Conservation (phyloP, 2,797 vertebrate species). For the Onychomys arenicola region DNA sequence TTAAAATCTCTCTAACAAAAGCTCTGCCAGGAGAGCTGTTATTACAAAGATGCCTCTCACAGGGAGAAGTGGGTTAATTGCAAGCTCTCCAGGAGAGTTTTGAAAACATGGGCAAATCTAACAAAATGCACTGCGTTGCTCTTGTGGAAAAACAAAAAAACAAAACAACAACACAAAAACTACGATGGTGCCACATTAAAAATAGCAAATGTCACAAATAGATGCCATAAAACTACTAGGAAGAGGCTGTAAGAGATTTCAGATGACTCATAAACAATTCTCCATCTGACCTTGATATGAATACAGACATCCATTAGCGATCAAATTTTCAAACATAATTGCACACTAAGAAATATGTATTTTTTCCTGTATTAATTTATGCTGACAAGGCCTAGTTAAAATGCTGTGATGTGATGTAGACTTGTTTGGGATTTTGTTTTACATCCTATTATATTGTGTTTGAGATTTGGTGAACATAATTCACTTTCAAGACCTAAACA, state of each 20-base stretch:
- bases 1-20: slow-evolving; percentile 89
- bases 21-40: slow-evolving; percentile 88
- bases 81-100: slow-evolving; percentile 88
- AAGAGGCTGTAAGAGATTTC: slow-evolving; percentile 87
- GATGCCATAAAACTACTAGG: slow-evolving; percentile 81
- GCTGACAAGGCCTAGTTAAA: slow-evolving; percentile 85
- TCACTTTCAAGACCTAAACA: slow-evolving; percentile 69
- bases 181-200: slow-evolving; percentile 83
- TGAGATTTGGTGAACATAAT: slow-evolving; percentile 78
- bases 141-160: slow-evolving; percentile 71
- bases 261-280: slow-evolving; percentile 88
- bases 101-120: slow-evolving; percentile 87
- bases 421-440: slow-evolving; percentile 81
- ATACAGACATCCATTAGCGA: slow-evolving; percentile 90
- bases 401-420: slow-evolving; percentile 78
- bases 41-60: slow-evolving; percentile 89
- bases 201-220: slow-evolving; percentile 87
- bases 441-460: slow-evolving; percentile 77
- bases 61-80: slow-evolving; percentile 89
- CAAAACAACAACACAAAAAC: slow-evolving; percentile 39
- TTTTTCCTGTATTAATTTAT: slow-evolving; percentile 80
- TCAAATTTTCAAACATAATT: slow-evolving; percentile 89
- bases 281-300: slow-evolving; percentile 87
- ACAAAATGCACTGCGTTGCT: slow-evolving; percentile 86
- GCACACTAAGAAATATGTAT: slow-evolving; percentile 85